A percentile compares a stretch with the other conserved stretches of the same genome.
Evolutionary conservation across 2,113 vertebrate genomes (phyloP).

Genomic region (Sturnira hondurensis): DNA sequence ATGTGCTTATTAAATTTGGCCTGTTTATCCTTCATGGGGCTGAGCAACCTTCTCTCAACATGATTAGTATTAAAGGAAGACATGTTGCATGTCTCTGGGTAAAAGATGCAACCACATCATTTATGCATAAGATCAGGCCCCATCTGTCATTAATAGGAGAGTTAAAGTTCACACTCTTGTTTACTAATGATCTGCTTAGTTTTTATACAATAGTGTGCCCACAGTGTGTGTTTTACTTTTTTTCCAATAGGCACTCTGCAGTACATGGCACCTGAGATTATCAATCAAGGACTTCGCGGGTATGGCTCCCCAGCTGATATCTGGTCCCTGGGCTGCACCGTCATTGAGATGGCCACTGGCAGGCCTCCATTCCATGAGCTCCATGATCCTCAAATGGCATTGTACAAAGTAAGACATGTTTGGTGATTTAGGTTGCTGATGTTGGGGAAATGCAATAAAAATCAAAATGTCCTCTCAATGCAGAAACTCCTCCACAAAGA

Average conservation of each 20-base stretch:
- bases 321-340: slow-evolving; percentile 88
- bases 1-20: background rate
- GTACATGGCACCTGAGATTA: slow-evolving; percentile 89
- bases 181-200: background rate
- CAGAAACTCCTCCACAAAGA: background rate
- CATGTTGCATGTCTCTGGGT: background rate
- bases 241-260: slow-evolving; percentile 82
- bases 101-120: background rate
- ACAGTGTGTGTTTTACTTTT: background rate
- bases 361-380: slow-evolving; percentile 85
- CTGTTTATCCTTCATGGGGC: background rate
- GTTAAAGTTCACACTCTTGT: background rate
- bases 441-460: background rate
- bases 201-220: background rate
- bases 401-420: slow-evolving; percentile 83
- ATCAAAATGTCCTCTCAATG: background rate
- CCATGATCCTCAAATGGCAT: slow-evolving; percentile 83
- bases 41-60: background rate
- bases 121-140: background rate
- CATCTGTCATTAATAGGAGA: background rate
- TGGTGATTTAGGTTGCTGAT: background rate
- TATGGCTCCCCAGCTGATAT: slow-evolving; percentile 86
- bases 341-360: slow-evolving; percentile 89
- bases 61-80: background rate
- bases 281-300: slow-evolving; percentile 82